Evolutionary conservation across 2,113 vertebrate genomes (phyloP), one percentile per base, ranked within the genome.

Genomic region (Orycteropus afer): DNA sequence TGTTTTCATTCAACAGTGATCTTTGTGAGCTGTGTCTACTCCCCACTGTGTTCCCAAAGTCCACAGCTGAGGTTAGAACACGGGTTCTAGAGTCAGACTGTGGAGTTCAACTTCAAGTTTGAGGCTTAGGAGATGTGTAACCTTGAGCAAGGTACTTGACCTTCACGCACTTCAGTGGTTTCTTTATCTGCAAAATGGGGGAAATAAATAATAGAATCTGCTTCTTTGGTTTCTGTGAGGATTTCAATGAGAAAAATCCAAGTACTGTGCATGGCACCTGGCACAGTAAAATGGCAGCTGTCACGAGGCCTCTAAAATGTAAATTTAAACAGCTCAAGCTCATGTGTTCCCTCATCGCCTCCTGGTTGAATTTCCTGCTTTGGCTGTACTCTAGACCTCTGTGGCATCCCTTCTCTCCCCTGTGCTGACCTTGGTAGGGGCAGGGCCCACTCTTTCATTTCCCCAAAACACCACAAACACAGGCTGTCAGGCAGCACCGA

Each of bases 71-170:
- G 47, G 3, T 71, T 86, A 1, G 79, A 29, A 25, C 11, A 51
- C 2, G 15, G 47, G 71, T 6, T 34, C 89, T 49, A 42, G 73
- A 47, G 13, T 49, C 86, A 51, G 59, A 3, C 14, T 2, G 7
- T 1, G 0, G 63, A 45, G 32, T 20, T 59, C 83, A 2, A 13
- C 10, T 37, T 13, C 42, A 42, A 27, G 78, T 6, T 45, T 4
- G 20, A 22, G 1, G 14, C 37, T 53, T 34, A 0, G 20, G 53
- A 45, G 34, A 40, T 0, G 22, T 0, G 0, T 57, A 10, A 37
- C 40, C 47, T n/a, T 25, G 17, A 63, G 49, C 76, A 15, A 37
- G 34, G 40, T 1, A 0, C 51, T 1, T 10, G 22, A 9, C 71
- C 84, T 40, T 32, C 47, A 2, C 6, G 0, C 1, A 5, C 40